phyloP scores from a whole-genome alignment of 2,888 invertebrate species.

The Tipula confusa region DNA sequence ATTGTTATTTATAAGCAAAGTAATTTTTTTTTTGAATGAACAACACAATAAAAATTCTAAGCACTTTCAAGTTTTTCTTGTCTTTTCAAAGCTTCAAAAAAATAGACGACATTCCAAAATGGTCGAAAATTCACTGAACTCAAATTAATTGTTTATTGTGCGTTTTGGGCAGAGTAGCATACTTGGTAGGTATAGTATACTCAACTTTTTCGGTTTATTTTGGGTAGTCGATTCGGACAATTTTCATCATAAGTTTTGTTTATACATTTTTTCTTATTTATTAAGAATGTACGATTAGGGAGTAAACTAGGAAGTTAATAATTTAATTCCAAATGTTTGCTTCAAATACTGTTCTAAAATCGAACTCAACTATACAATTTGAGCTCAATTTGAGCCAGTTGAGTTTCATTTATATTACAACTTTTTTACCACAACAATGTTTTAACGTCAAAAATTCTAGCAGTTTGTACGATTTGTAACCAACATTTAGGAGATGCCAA shows the following conservation, averaged over 20 bases:
- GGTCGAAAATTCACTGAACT: neutral
- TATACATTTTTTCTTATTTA: no score
- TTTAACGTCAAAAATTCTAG: neutral
- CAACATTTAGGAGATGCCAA: neutral
- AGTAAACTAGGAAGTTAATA: no score
- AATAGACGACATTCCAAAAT: conserved; percentile 21
- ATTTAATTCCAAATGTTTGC: no score
- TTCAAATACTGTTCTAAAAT: no score
- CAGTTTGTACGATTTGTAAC: neutral
- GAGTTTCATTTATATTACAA: neutral
- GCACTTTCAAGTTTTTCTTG: neutral
- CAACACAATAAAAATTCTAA: neutral
- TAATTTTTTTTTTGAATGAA: neutral
- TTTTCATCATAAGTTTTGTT: no score
- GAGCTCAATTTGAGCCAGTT: no score
- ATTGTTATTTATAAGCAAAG: neutral
- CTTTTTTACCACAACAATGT: neutral
- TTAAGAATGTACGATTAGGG: no score
- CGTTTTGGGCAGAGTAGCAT: neutral
- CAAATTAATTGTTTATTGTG: neutral
- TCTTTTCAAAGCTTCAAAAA: conserved; percentile 20
- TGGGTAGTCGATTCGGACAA: no score
- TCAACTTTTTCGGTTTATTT: no score
- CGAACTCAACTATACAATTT: no score
- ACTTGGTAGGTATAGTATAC: no score